Evolutionary conservation across 1,140 invertebrate species (phyloP).

Genomic region (Saccostrea cuccullata): DNA sequence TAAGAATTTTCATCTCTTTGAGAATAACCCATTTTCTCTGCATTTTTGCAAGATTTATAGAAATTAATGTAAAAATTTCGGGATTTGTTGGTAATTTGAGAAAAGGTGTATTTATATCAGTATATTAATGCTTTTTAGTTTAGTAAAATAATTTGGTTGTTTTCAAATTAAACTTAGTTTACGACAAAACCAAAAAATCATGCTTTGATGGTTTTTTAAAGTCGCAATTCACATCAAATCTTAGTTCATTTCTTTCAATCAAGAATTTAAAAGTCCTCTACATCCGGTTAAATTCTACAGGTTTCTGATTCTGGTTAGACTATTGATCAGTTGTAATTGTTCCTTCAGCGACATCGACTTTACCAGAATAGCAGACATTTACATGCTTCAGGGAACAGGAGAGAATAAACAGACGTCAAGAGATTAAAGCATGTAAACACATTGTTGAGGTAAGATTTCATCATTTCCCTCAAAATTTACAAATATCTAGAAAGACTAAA

Average conservation of each 20-base stretch:
- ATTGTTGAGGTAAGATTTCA: neutral
- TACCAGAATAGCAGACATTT: conserved; percentile 18
- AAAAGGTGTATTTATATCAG: too few species aligned
- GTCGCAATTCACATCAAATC: neutral
- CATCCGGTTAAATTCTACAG: neutral
- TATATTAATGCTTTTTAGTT: too few species aligned
- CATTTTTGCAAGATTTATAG: too few species aligned
- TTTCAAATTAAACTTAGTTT: too few species aligned
- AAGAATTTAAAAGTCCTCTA: neutral
- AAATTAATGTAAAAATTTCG: too few species aligned
- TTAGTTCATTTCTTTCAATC: neutral
- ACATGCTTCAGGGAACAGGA: neutral
- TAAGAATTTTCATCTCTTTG: too few species aligned
- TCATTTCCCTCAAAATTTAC: neutral
- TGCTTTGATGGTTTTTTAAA: too few species aligned
- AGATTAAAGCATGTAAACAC: neutral
- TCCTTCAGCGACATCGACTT: conserved; percentile 1
- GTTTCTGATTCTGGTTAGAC: neutral
- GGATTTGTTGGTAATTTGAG: too few species aligned
- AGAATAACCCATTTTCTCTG: too few species aligned
- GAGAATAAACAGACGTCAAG: neutral
- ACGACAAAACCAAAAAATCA: too few species aligned
- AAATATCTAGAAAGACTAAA: neutral
- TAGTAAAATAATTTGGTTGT: too few species aligned
- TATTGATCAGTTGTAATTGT: conserved; percentile 22